phyloP scores from a whole-genome alignment of 1,140 invertebrate species.

The Saccostrea echinata region DNA sequence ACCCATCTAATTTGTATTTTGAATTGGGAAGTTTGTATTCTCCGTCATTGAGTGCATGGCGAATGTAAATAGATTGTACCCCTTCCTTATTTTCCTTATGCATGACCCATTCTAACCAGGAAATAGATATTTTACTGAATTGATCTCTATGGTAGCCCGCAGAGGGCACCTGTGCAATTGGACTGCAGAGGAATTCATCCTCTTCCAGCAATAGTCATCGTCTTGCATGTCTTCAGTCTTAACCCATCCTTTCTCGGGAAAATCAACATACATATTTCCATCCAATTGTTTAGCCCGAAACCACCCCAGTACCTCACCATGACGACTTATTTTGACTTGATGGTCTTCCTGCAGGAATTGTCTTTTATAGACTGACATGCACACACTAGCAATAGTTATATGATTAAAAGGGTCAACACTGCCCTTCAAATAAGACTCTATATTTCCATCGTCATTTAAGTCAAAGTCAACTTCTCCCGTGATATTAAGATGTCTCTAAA shows the following conservation, averaged over 20 bases:
- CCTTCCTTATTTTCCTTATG: neutral
- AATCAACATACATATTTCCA: no score
- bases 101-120: conserved; percentile 40
- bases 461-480: neutral
- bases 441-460: neutral
- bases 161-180: neutral
- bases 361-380: no score
- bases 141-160: neutral
- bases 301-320: no score
- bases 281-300: no score
- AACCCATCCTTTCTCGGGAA: no score
- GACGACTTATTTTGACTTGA: no score
- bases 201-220: no score
- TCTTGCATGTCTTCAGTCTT: no score
- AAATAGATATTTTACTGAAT: neutral
- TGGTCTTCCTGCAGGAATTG: no score
- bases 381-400: no score
- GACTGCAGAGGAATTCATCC: neutral
- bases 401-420: no score
- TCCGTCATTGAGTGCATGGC: conserved; percentile 42
- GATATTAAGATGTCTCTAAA: conserved; percentile 1
- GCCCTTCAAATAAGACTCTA: neutral
- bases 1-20: conserved; percentile 48
- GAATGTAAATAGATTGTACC: neutral
- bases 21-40: conserved; percentile 33